These are phyloP conservation scores for Rhabditophanes sp. DNA, from an alignment of 2,888 invertebrate species.

Conservation along the genomic window DNA sequence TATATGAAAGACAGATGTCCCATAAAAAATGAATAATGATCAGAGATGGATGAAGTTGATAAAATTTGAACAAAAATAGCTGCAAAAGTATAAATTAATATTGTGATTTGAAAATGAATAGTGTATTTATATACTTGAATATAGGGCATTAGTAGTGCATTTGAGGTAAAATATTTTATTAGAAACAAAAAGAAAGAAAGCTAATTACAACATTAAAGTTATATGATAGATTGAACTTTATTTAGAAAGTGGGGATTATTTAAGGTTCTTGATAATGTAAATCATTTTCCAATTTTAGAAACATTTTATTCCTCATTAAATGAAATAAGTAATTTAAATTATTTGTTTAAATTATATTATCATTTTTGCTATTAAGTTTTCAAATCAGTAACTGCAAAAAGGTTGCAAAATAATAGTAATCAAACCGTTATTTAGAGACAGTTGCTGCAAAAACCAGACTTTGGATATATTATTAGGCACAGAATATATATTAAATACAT, in stretches of 20 bases:
- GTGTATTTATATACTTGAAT: neutral
- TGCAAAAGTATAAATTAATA: neutral
- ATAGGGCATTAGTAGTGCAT: neutral
- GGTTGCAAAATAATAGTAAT: constrained; percentile 1
- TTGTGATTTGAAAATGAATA: neutral
- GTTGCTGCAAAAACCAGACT: constrained; percentile 3
- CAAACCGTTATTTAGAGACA: neutral
- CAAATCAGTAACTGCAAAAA: neutral
- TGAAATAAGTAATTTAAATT: neutral
- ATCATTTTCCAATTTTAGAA: neutral
- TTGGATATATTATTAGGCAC: constrained; percentile 2
- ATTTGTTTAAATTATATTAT: neutral
- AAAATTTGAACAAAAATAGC: neutral
- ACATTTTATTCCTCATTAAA: neutral
- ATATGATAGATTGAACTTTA: too few relatives aligned
- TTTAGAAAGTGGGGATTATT: too few relatives aligned
- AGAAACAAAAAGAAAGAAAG: too few relatives aligned
- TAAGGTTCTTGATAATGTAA: too few relatives aligned
- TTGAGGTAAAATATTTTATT: constrained; percentile 1
- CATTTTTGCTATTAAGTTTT: neutral
- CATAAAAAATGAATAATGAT: neutral
- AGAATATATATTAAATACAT: too few relatives aligned
- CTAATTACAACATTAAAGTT: too few relatives aligned
- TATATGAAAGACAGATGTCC: neutral
- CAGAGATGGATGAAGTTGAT: neutral